Base-by-base conservation (phyloP, 2,113 vertebrate genomes). In the Myiozetetes cayanensis region DNA sequence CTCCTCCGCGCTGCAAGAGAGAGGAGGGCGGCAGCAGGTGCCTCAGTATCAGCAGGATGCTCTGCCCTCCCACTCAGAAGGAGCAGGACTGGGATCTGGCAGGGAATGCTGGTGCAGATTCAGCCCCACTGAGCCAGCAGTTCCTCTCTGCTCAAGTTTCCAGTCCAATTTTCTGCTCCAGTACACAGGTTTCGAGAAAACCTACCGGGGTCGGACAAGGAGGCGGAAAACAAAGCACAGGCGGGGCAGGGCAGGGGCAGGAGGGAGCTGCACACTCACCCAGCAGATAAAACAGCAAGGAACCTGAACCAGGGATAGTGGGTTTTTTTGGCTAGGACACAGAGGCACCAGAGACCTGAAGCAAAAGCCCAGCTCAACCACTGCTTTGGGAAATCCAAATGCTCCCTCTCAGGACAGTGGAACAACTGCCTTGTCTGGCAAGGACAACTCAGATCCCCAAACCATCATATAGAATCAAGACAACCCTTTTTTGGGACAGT, bases 1-100 rank as follows among this genome's bases (percentile, higher is more conserved):
- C 96, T 99, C 98, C 37, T 98, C 97, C 12, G 96, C n/a, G 10
- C 99, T 99, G 96, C 30, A 96, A 94, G 78, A 96, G 72, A 97
- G 43, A 82, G 89, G 5, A 11, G 61, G 41, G 46, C 24, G 10
- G 78, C 91, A 89, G 73, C 13, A 9, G 55, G 35, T 39, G 49
- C 44, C 73, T 33, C 0, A 0, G 63, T 39, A 72, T 63, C 74
- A 72, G 76, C 22, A 0, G 6, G 56, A 27, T 11, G 37, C 44
- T 89, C 43, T 75, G 61, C 56, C 25, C 28, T n/a, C 61, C 46
- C 1, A 1, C 35, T 9, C 11, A 0, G 53, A 62, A 44, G 53
- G 24, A 62, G 50, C 24, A 47, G 1, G 0, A 10, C 4, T 2
- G 67, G 6, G 41, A 49, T 43, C 49, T 20, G 4, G 65, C n/a